Evolutionary conservation across 2,113 vertebrate species (phyloP).

Genomic region (Oreotrochilus melanogaster): DNA sequence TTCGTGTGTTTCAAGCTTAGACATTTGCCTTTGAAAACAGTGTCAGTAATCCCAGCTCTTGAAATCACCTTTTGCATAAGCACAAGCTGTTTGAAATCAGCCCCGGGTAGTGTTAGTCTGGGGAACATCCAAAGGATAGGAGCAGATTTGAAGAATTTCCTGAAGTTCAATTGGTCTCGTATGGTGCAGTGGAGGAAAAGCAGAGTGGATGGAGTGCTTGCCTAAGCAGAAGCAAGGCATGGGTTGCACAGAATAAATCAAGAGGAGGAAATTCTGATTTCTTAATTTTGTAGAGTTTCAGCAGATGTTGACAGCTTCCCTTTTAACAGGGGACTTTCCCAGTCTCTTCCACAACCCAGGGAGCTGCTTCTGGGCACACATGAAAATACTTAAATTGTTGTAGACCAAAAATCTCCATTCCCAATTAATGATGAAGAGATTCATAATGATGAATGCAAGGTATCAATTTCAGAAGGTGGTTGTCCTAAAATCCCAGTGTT

Average conservation of each 20-base stretch:
- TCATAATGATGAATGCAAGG: too few species aligned
- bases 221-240: neutral
- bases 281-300: neutral
- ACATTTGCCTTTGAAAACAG: neutral
- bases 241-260: neutral
- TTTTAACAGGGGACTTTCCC: neutral
- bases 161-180: neutral
- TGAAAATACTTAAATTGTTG: neutral
- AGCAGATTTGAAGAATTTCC: neutral
- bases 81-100: fast-evolving
- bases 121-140: neutral
- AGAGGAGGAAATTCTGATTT: neutral
- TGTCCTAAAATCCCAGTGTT: neutral
- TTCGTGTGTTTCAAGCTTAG: fast-evolving
- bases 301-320: neutral
- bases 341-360: neutral
- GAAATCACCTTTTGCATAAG: neutral
- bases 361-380: neutral
- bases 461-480: neutral
- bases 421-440: fast-evolving
- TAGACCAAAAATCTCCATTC: neutral
- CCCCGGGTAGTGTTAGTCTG: neutral
- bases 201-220: neutral
- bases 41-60: neutral
- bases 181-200: neutral